Evolutionary conservation across 2,888 invertebrate genomes (phyloP).

Genomic region (Sympetrum striolatum): DNA sequence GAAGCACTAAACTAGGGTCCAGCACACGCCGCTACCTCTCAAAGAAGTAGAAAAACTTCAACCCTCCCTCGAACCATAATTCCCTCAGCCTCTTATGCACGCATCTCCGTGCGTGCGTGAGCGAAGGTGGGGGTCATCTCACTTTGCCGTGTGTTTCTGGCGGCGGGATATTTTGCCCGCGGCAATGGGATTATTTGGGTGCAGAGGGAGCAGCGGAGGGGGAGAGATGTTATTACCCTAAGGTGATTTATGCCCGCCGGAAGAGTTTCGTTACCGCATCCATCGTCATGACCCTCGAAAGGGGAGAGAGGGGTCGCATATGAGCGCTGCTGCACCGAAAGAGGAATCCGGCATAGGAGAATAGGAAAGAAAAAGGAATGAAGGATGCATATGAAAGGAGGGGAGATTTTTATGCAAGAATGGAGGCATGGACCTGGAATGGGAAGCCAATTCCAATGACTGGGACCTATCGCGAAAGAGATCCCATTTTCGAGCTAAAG

Average conservation of each 20-base stretch:
- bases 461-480: not conserved
- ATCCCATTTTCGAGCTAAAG: not conserved
- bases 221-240: constrained; percentile 30
- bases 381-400: not conserved
- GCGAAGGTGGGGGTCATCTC: not conserved
- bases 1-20: not conserved
- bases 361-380: not conserved
- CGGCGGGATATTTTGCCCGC: not conserved
- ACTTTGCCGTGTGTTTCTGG: not conserved
- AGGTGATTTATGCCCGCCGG: constrained; percentile 37
- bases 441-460: not conserved
- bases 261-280: constrained; percentile 41
- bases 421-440: not conserved
- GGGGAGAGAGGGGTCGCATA: not conserved
- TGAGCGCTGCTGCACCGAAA: not conserved
- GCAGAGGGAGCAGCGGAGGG: not conserved
- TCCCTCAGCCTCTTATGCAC: not conserved
- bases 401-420: not conserved
- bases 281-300: constrained; percentile 22
- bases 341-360: not conserved
- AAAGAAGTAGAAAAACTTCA: not conserved
- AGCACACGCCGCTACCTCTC: not conserved
- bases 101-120: not conserved
- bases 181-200: constrained; percentile 18
- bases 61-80: not conserved